Conservation (phyloP, 2,113 vertebrate genomes). For the Passer domesticus region DNA sequence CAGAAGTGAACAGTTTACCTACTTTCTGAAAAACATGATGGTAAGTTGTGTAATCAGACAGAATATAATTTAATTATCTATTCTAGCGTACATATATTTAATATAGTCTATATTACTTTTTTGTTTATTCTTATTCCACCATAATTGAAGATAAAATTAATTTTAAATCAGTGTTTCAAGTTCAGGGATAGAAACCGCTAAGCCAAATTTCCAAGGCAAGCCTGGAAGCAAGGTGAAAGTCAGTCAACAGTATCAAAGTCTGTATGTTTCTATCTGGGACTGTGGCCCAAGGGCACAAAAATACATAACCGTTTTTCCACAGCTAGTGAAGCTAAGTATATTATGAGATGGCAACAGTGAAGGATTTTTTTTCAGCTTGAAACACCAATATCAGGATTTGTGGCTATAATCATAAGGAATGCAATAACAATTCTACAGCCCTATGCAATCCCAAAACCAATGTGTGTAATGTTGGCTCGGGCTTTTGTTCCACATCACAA, state of each 20-base stretch:
- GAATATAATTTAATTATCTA: neutral
- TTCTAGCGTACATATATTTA: neutral
- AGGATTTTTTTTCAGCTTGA: neutral
- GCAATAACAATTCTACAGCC: neutral
- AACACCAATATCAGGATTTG: rapidly evolving
- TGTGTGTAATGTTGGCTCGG: neutral
- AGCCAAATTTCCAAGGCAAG: neutral
- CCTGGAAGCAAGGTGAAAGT: neutral
- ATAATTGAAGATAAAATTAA: neutral
- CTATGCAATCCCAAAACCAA: neutral
- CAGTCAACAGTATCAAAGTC: neutral
- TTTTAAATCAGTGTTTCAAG: neutral
- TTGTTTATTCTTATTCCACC: neutral
- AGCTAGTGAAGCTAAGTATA: neutral
- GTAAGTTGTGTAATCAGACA: neutral
- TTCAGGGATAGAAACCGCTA: neutral
- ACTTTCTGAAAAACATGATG: neutral
- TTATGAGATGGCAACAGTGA: neutral
- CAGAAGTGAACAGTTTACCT: neutral
- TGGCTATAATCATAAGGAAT: neutral
- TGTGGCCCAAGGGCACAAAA: neutral
- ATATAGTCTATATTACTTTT: neutral
- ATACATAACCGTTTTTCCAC: neutral
- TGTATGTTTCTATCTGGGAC: neutral
- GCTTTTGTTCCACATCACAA: neutral